Percentiles rank a stretch among this genome's conserved stretches.
Evolutionary conservation across 2,113 vertebrate species (phyloP).

Genomic region (Mustela nigripes): DNA sequence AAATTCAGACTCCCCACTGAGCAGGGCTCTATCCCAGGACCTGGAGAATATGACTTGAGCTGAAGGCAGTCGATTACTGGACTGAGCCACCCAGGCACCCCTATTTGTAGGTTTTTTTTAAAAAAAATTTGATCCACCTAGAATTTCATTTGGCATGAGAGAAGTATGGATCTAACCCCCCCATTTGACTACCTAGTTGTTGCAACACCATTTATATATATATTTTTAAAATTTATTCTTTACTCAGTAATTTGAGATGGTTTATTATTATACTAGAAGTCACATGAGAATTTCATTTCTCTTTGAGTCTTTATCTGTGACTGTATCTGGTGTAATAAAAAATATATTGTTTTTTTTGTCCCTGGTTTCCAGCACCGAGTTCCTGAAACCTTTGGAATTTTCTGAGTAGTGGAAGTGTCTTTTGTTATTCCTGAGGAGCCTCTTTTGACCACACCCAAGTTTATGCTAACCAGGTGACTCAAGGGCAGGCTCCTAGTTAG

Average conservation of each 20-base stretch:
- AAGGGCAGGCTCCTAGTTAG: not conserved
- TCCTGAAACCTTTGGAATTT: not conserved
- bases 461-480: not conserved
- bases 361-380: not conserved
- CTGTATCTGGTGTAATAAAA: not conserved
- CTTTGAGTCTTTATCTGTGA: not conserved
- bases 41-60: too few relatives aligned
- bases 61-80: too few relatives aligned
- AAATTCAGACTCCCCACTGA: too few relatives aligned
- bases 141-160: not conserved
- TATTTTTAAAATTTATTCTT: not conserved
- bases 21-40: too few relatives aligned
- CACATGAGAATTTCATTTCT: not conserved
- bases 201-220: not conserved
- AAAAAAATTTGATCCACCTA: not conserved
- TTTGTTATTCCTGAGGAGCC: not conserved
- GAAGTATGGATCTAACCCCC: not conserved
- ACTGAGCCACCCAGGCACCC: too few relatives aligned
- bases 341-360: not conserved
- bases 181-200: not conserved
- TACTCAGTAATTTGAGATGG: not conserved
- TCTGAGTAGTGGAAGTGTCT: not conserved
- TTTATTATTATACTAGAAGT: not conserved
- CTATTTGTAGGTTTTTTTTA: too few relatives aligned
- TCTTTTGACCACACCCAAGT: not conserved